Conservation (phyloP, 2,888 invertebrate genomes). For the Standfussiana lucernea region DNA sequence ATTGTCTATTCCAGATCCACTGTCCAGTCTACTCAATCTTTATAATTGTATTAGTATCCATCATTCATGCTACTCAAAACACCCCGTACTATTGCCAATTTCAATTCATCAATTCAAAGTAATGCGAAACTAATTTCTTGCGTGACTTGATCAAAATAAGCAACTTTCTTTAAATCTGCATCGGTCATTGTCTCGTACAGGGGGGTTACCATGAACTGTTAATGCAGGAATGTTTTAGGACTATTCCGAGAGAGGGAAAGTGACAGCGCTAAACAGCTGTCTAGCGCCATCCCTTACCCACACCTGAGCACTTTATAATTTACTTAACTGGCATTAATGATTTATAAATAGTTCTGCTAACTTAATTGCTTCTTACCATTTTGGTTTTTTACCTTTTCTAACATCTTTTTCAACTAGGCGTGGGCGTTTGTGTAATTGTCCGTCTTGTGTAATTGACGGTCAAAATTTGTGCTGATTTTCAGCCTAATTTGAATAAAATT, state of each 20-base stretch:
- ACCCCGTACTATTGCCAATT: background rate
- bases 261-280: too few relatives aligned
- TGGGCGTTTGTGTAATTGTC: background rate
- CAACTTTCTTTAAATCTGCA: slow-evolving; percentile 41
- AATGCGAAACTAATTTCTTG: slow-evolving; percentile 42
- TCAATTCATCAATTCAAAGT: slow-evolving; percentile 23
- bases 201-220: too few relatives aligned
- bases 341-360: background rate
- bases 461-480: background rate
- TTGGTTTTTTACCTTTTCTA: background rate
- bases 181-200: background rate
- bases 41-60: too few relatives aligned
- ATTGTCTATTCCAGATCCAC: background rate
- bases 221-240: too few relatives aligned
- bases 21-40: background rate
- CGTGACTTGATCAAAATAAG: slow-evolving; percentile 39
- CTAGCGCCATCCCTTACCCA: too few relatives aligned
- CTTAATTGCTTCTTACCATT: background rate
- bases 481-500: background rate
- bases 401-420: background rate
- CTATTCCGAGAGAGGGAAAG: too few relatives aligned
- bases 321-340: too few relatives aligned
- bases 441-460: background rate
- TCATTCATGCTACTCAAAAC: background rate
- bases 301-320: too few relatives aligned